These are phyloP conservation scores for Paracanthobrama guichenoti DNA, from an alignment of 2,113 vertebrate species.

Conservation along the genomic window DNA sequence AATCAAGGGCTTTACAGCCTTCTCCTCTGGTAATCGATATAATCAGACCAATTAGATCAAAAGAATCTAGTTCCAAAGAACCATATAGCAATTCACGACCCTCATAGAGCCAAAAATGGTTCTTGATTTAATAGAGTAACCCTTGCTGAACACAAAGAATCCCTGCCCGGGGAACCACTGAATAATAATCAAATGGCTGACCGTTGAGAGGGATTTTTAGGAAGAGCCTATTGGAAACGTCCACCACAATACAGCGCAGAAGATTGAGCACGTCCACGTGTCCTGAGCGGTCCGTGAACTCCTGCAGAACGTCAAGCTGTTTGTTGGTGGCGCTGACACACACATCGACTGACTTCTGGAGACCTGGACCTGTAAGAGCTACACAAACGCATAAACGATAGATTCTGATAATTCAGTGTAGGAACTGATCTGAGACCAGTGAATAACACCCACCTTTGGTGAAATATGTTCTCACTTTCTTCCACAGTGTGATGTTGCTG, in stretches of 20 bases:
- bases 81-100: no score
- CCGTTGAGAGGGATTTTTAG: conserved; percentile 87
- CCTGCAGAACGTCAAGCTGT: conserved; percentile 78
- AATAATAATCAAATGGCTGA: conserved; percentile 63
- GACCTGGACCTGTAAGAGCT: conserved; percentile 88
- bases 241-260: conserved; percentile 85
- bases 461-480: conserved; percentile 83
- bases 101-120: no score
- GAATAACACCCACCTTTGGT: conserved; percentile 79
- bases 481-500: conserved; percentile 86
- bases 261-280: conserved; percentile 82
- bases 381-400: not conserved
- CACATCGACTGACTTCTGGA: conserved; percentile 80
- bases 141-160: not conserved
- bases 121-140: not conserved
- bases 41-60: not conserved
- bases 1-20: not conserved
- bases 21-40: not conserved
- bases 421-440: not conserved
- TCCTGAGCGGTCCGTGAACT: conserved; percentile 70
- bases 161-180: not conserved
- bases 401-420: not conserved
- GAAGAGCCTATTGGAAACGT: conserved; percentile 89
- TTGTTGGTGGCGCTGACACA: conserved; percentile 79
- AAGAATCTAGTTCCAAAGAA: not conserved